Evolutionary conservation across 1,140 invertebrate species (phyloP).

Genomic region (Chlorops oryzae): DNA sequence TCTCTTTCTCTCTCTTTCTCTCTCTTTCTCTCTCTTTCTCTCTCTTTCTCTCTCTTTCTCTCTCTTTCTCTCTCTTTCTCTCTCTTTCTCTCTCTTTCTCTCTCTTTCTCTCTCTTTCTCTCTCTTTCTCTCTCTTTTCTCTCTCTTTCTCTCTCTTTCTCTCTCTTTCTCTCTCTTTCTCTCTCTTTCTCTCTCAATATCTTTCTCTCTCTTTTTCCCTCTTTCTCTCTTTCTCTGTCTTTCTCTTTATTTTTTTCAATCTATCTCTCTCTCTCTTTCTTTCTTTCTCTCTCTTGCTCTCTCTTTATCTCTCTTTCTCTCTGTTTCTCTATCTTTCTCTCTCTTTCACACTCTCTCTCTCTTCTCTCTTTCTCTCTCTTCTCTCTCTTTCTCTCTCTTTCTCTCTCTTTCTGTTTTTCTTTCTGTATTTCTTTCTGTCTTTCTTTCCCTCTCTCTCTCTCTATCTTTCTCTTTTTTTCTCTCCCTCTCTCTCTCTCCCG

Average conservation of each 20-base stretch:
- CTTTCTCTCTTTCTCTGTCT: too few relatives aligned
- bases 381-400: too few relatives aligned
- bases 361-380: too few relatives aligned
- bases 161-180: not conserved
- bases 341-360: not conserved
- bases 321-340: not conserved
- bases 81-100: not conserved
- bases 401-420: too few relatives aligned
- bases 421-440: too few relatives aligned
- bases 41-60: not conserved
- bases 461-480: too few relatives aligned
- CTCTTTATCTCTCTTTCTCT: not conserved
- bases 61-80: not conserved
- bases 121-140: not conserved
- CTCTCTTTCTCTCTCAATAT: not conserved
- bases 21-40: not conserved
- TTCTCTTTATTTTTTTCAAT: too few relatives aligned
- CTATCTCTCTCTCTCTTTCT: not conserved
- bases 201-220: not conserved
- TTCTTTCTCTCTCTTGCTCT: not conserved
- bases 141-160: not conserved
- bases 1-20: not conserved
- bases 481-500: too few relatives aligned
- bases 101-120: not conserved
- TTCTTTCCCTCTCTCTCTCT: too few relatives aligned